Percentiles rank a stretch among this genome's conserved stretches.
Conservation (phyloP, 2,113 vertebrate genomes). For the Ceyx cyanopectus region DNA sequence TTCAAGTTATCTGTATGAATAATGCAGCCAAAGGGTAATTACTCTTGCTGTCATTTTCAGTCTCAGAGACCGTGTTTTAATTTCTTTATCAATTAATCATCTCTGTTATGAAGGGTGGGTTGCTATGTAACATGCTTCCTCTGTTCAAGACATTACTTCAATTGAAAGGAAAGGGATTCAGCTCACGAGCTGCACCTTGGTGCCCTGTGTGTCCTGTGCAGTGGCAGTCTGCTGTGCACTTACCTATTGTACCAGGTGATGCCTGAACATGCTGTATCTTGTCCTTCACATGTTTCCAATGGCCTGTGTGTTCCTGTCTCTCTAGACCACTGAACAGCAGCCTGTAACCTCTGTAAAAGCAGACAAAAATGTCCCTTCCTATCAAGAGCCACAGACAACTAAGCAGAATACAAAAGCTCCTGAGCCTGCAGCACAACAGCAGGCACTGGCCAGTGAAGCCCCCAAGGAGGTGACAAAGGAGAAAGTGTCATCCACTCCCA, state of each 20-base stretch:
- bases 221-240: accelerated
- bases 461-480: slow-evolving; percentile 67
- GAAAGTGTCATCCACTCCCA: slow-evolving; percentile 59
- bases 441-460: not conserved
- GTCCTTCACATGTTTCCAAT: accelerated
- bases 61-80: not conserved
- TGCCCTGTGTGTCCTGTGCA: not conserved
- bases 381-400: slow-evolving; percentile 21
- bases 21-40: not conserved
- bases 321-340: slow-evolving; percentile 69
- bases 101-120: not conserved
- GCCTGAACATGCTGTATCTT: accelerated
- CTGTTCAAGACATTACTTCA: not conserved
- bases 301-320: accelerated
- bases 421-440: not conserved
- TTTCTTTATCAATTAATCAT: not conserved
- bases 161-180: not conserved
- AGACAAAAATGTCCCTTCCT: slow-evolving; percentile 43
- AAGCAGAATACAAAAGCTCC: slow-evolving; percentile 59
- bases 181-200: accelerated
- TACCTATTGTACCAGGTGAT: not conserved
- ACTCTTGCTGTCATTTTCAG: accelerated
- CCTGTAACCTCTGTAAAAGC: slow-evolving; percentile 33
- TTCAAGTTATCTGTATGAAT: not conserved
- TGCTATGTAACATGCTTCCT: not conserved